A percentile compares a stretch with the other conserved stretches of the same genome.
Evolutionary conservation across 2,113 vertebrate genomes (phyloP).

Genomic region (Pluvianellus socialis): DNA sequence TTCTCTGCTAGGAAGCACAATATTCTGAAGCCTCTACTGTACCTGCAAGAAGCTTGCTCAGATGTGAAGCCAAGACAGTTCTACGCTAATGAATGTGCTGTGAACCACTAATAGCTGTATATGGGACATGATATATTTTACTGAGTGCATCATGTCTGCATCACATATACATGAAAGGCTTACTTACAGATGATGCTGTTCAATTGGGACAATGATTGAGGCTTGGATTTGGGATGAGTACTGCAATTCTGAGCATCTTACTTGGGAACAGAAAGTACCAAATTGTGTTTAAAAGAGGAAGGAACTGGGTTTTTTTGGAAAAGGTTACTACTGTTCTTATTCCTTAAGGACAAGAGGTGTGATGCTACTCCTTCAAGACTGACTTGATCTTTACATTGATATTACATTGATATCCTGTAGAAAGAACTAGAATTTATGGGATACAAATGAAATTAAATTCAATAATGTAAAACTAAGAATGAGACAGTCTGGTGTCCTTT

Average conservation of each 20-base stretch:
- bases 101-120: background rate
- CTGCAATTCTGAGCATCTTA: background rate
- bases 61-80: background rate
- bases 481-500: background rate
- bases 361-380: background rate
- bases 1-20: background rate
- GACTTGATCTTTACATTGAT: background rate
- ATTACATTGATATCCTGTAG: background rate
- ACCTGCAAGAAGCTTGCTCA: background rate
- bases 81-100: background rate
- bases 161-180: background rate
- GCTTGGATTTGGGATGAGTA: background rate
- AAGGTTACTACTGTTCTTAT: background rate
- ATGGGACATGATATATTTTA: background rate
- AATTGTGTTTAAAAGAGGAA: background rate
- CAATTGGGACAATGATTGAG: background rate
- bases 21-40: background rate
- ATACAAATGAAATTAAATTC: background rate
- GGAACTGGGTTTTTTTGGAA: accelerated
- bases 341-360: background rate
- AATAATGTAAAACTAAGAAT: background rate
- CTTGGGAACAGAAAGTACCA: background rate
- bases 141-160: background rate
- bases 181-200: background rate
- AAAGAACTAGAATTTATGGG: background rate